Evolutionary conservation across 2,888 invertebrate species (phyloP).

Genomic region (Andrena minutula): DNA sequence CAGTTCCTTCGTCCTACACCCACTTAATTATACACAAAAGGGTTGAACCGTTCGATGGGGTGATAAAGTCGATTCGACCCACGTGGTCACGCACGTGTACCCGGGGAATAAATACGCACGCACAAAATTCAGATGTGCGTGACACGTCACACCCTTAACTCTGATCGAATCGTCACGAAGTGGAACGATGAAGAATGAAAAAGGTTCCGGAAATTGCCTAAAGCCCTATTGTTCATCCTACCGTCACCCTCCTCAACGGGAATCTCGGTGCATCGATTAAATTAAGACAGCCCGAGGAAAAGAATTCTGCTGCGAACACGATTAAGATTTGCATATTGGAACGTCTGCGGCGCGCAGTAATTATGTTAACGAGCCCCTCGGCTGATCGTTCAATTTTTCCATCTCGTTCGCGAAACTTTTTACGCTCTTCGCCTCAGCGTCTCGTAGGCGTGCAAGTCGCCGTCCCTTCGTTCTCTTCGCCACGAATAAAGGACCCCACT

Average conservation of each 20-base stretch:
- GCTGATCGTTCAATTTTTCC: conserved; percentile 39
- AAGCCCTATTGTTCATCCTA: not conserved
- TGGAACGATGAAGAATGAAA: not conserved
- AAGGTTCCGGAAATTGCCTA: not conserved
- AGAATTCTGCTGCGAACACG: not conserved
- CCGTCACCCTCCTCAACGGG: not conserved
- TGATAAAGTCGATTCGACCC: not conserved
- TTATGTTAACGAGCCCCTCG: conserved; percentile 33
- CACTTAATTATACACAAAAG: not conserved
- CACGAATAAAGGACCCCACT: conserved; percentile 32
- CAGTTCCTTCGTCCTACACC: not conserved
- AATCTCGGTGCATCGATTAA: conserved; percentile 21
- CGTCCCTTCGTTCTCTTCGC: not conserved
- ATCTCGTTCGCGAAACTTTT: conserved; percentile 9
- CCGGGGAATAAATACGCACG: conserved; percentile 5
- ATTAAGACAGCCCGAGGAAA: conserved; percentile 4
- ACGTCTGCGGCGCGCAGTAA: conserved; percentile 12
- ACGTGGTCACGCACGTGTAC: conserved; percentile 28
- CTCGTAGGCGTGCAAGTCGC: conserved; percentile 23
- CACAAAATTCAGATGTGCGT: not conserved
- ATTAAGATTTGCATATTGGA: conserved; percentile 26
- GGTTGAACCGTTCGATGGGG: not conserved
- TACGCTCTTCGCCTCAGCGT: not conserved
- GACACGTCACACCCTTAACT: not conserved
- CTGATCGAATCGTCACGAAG: not conserved